Conservation (phyloP, 2,888 invertebrate species). For the Empis stercorea region DNA sequence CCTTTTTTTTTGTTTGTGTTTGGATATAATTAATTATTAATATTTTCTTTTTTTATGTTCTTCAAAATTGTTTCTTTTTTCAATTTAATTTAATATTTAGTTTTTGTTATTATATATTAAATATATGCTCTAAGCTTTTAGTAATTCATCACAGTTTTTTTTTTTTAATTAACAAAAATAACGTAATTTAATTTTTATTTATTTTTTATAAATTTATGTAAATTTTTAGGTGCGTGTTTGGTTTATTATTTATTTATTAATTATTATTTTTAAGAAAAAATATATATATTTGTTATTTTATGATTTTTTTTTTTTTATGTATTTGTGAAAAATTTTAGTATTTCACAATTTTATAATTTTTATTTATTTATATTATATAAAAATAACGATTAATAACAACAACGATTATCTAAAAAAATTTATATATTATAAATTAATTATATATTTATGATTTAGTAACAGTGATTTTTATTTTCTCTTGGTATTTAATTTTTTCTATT, state of each 20-base stretch:
- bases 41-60: too few species aligned
- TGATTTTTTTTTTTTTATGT: background rate
- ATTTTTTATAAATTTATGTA: too few species aligned
- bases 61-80: too few species aligned
- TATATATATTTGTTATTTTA: background rate
- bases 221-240: background rate
- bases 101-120: background rate
- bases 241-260: background rate
- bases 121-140: background rate
- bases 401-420: slow-evolving; percentile 4
- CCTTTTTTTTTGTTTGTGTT: too few species aligned
- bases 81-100: too few species aligned
- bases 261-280: background rate
- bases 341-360: background rate
- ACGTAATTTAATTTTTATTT: background rate
- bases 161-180: background rate
- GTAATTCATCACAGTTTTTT: background rate
- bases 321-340: background rate
- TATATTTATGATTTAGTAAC: background rate
- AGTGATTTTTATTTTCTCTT: background rate
- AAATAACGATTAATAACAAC: slow-evolving; percentile 9
- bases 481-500: background rate
- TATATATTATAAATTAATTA: background rate
- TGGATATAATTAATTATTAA: too few species aligned
- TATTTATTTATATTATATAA: slow-evolving; percentile 3